A percentile compares a stretch with the other conserved stretches of the same genome.
These are phyloP conservation scores for Platycercus adscitus DNA, from an alignment of 2,113 vertebrate species.

Conservation along the genomic window DNA sequence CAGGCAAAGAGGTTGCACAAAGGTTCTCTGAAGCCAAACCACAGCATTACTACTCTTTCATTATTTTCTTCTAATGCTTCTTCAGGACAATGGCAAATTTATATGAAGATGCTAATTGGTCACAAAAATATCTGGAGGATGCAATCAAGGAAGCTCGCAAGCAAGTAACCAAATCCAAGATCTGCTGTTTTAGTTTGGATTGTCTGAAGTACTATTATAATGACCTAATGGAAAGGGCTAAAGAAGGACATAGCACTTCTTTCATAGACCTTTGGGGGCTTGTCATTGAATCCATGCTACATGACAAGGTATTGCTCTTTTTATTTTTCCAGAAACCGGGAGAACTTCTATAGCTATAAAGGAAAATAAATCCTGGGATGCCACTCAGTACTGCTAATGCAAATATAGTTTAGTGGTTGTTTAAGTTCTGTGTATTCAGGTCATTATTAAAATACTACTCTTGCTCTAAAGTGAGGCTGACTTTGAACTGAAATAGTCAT, in stretches of 20 bases:
- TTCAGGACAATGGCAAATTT: slow-evolving; percentile 81
- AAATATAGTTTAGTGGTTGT: not conserved
- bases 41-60: not conserved
- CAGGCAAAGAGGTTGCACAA: not conserved
- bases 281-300: slow-evolving; percentile 77
- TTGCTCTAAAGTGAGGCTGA: not conserved
- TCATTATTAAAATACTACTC: not conserved
- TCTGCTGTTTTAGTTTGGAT: slow-evolving; percentile 67
- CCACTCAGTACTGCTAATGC: not conserved
- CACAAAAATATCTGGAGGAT: slow-evolving; percentile 75
- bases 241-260: slow-evolving; percentile 70
- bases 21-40: not conserved
- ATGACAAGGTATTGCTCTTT: slow-evolving; percentile 74
- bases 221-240: slow-evolving; percentile 69
- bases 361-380: not conserved
- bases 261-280: slow-evolving; percentile 81
- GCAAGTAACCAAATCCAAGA: slow-evolving; percentile 80
- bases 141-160: slow-evolving; percentile 69
- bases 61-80: not conserved
- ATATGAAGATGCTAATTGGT: slow-evolving; percentile 84
- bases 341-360: not conserved
- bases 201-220: slow-evolving; percentile 70
- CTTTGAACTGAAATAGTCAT: not conserved
- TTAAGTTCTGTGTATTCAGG: not conserved
- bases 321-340: not conserved